Base-by-base conservation (phyloP, 2,888 invertebrate genomes). In the Nomada flava region DNA sequence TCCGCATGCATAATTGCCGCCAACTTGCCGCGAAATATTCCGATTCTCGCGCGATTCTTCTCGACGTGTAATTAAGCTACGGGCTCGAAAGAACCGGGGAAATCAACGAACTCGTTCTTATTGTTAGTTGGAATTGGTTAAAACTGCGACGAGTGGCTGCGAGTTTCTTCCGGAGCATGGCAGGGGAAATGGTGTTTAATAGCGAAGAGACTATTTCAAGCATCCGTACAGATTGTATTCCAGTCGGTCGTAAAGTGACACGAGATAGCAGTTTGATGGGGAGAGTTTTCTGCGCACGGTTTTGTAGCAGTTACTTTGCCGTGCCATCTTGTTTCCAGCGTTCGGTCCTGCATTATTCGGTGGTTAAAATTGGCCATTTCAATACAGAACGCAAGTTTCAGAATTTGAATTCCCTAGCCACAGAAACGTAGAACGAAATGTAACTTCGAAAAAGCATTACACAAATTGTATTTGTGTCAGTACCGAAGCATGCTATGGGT, bases 1-100 rank as follows among this genome's bases (percentile, higher is more conserved):
- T 20, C 74, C 75, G 84, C 84, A 82, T 83, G 83, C 83, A 83
- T 83, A 83, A 79, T 83, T 63, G 63, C 53, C 57, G 44, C 29
- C 20, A 13, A 7, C 13, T 23, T 44, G 20, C 29, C 55, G 23
- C 53, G 72, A 20, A 57, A 70, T 68, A 68, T 76, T 70, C 62
- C 44, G 44, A 74, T 47, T 55, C 55, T 60, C 44, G 23, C 70
- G 60, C 70, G 47, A 70, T 50, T 29, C n/a, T 18, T 15, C 53
- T 20, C 13, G 53, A 55, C 67, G 20, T 59, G 69, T 55, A 73
- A 73, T 73, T 73, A 73, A 73, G 64, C 72, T 0, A 0, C 20
- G 20, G 5, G 13, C 11, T 26, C 10, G 70, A 64, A 55, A 44
- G 65, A 73, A 55, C 44, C 29, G 26, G 57, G 42, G 18, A 15